Conservation (phyloP, 2,113 vertebrate genomes). For the Vicugna pacos region DNA sequence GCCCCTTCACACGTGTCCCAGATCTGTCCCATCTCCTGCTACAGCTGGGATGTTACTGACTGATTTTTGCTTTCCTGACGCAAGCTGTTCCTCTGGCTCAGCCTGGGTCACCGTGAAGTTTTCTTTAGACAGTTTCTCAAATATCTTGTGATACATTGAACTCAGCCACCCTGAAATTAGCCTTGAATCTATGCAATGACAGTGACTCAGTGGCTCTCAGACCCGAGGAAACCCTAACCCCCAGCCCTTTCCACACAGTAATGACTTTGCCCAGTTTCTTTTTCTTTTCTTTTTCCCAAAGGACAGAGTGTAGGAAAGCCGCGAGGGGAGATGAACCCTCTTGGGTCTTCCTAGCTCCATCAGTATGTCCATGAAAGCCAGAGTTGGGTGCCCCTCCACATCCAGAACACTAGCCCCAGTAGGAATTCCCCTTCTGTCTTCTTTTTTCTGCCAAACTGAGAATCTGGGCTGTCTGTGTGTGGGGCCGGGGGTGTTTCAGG, state of each 20-base stretch:
- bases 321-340: neutral
- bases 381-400: neutral
- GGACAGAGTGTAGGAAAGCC: neutral
- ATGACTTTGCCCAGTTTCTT: neutral
- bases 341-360: neutral
- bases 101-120: neutral
- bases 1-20: rapidly evolving
- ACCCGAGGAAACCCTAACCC: neutral
- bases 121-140: slow-evolving; percentile 34
- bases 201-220: neutral
- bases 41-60: neutral
- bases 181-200: neutral
- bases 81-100: neutral
- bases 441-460: slow-evolving; percentile 50
- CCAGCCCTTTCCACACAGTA: neutral
- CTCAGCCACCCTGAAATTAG: neutral
- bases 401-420: neutral
- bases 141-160: neutral
- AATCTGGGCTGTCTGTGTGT: neutral
- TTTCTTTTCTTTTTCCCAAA: slow-evolving; percentile 16
- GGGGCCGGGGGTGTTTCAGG: slow-evolving; percentile 42
- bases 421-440: slow-evolving; percentile 49
- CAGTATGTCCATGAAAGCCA: neutral
- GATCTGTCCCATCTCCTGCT: neutral
- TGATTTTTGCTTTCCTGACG: slow-evolving; percentile 20